These are phyloP conservation scores for Gallinago nigripennis DNA, from an alignment of 2,797 vertebrate genomes.

Conservation along the genomic window DNA sequence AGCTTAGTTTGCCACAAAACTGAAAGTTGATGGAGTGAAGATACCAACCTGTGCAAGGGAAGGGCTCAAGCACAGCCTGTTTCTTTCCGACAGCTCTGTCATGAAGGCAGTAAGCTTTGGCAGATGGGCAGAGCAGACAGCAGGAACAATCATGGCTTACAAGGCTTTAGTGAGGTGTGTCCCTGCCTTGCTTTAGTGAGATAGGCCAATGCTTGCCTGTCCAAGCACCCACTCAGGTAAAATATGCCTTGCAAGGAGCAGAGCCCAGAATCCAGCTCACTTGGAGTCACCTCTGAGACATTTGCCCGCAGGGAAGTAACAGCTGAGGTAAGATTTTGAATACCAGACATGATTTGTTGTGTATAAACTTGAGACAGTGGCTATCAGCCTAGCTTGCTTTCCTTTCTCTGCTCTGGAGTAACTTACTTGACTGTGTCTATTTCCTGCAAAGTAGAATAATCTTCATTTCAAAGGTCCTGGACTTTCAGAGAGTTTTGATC, in stretches of 20 bases:
- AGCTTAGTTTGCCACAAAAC: neutral
- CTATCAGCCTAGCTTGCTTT: neutral
- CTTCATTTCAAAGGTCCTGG: neutral
- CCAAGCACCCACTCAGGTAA: neutral
- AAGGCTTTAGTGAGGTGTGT: neutral
- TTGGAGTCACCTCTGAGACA: neutral
- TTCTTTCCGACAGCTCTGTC: neutral
- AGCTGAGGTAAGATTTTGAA: neutral
- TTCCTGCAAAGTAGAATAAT: neutral
- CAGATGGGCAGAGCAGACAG: neutral
- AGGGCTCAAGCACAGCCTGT: neutral
- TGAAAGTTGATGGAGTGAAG: neutral
- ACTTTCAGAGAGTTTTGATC: neutral
- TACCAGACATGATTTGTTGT: neutral
- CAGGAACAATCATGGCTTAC: neutral
- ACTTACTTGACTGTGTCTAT: neutral
- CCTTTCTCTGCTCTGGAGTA: neutral
- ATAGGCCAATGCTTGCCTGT: neutral
- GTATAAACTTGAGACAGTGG: neutral
- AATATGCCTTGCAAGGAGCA: neutral
- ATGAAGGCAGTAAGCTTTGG: neutral
- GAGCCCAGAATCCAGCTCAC: neutral
- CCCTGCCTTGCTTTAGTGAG: neutral
- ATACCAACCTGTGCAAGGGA: neutral
- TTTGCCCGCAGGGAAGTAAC: neutral